Base-by-base conservation (phyloP, 2,888 invertebrate species). In the Platycnemis pennipes region DNA sequence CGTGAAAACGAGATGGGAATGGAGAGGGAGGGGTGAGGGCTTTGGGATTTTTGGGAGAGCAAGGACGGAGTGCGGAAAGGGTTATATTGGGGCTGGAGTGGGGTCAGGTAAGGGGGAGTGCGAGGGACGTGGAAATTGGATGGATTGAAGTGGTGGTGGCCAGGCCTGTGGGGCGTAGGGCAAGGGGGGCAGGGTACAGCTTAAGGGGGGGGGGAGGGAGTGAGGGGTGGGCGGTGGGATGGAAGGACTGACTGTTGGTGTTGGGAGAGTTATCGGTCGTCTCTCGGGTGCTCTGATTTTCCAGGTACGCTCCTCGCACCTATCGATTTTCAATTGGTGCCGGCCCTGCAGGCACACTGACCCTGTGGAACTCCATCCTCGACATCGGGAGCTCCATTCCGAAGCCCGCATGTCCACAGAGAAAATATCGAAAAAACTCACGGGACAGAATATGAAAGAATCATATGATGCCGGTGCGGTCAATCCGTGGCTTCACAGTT, bases 241-340 rank as follows among this genome's bases (percentile, higher is more conserved):
- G 46, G 87, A 44, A 37, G 87, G 45, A 87, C 26, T 87, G 45
- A 87, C 26, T 87, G 46, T 87, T 87, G 44, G 87, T 77, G 46
- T 45, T n/a, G 46, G 46, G 26, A 87, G 87, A 87, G 87, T 46
- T 87, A 87, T 87, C 87, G 87, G 87, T 5, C 87, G 87, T 87
- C 45, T 26, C 45, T 44, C 45, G 44, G 26, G 45, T 45, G 87
- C 87, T 87, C 87, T 87, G 87, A 87, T 87, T 87, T 87, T 87
- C 87, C 87, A 87, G 87, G 87, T 87, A 46, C 46, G 26, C 87
- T 45, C 87, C 45, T 87, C 87, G 45, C 87, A 87, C 45, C 87
- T 87, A 87, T 87, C 87, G 87, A 87, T 87, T 87, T 87, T 87
- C 87, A 87, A 87, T 87, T 87, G 87, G 87, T 87, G 87, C 87